Base-by-base conservation (phyloP, 2,797 vertebrate species). In the Astyanax mexicanus region DNA sequence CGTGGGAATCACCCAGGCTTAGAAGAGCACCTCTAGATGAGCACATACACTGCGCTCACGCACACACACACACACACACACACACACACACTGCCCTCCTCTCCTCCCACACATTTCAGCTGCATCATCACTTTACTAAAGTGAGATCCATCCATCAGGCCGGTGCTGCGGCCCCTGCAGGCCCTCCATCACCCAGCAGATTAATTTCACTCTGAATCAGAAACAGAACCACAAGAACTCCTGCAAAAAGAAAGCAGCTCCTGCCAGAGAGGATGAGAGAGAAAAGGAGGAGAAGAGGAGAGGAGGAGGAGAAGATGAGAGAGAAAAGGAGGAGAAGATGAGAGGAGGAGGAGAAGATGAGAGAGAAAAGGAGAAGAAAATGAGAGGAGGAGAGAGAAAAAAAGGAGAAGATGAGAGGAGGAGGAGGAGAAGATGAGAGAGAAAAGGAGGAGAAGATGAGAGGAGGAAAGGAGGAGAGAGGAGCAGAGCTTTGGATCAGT, bases 161-260 rank as follows among this genome's bases (percentile, higher is more conserved):
- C 9, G 47, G 15, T 38, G 25, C 54, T 51, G 11, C 64, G 37
- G 45, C 42, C 51, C 9, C 61, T 58, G 15, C 64, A 64, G 52
- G 57, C 44, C 6, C 61, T 52, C 66, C 58, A 57, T 60, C 65
- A 29, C 11, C 55, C 61, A 60, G 44, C 25, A 25, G 35, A 61
- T 75, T 81, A 68, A 68, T 75, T 78, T 71, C 61, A 65, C 61
- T 75, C 13, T 62, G 69, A 77, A 79, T 42, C 52, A n/a, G n/a
- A n/a, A 29, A 51, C 29, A 70, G n/a, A n/a, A n/a, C n/a, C n/a
- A n/a, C n/a, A n/a, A n/a, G n/a, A n/a, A n/a, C 19, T 57, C 57
- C 68, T 55, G 55, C 45, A 72, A 77, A 72, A 42, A 55, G 12
- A 51, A 21, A 21, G 47, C 47, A 51, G 35, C 17, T 3, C 45